Base-by-base conservation (phyloP, 2,888 invertebrate genomes). In the Galerucella pusilla region DNA sequence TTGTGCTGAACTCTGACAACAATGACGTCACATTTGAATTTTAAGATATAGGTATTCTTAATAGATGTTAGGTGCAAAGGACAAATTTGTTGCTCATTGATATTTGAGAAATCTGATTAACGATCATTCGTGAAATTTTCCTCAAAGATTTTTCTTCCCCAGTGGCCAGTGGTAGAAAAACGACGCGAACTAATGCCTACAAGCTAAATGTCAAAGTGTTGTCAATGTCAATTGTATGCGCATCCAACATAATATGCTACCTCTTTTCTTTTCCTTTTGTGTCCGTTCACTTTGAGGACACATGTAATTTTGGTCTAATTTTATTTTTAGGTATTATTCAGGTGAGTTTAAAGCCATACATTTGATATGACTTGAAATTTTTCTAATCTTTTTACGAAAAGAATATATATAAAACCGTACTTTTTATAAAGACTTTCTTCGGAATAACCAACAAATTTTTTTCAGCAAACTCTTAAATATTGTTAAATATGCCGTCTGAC, bases 401-500 rank as follows among this genome's bases (percentile, higher is more conserved):
- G 7, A 42, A 35, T 35, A 28, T 28, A 35, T 61, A 14, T 61
- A 61, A 61, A 61, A 12, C 11, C 1, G 12, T 61, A 61, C 7
- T 35, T 14, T 28, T 12, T 61, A 61, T 35, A 28, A 14, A 35
- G 6, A 12, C 14, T 5, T 35, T 14, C n/a, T 12, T 61, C 6
- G 14, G 14, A 35, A 16, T 14, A 28, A 28, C 61, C 14, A 35
- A 14, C 4, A 28, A 35, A 3, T 60, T 57, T 57, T 25, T 73
- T 69, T 63, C 25, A 59, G 54, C 25, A 25, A 35, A 65, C 49
- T 61, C 35, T 49, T 45, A 59, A 52, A 67, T 67, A 59, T 64
- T 69, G 60, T 16, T 71, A 68, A 42, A 59, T 59, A 99, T 99
- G 99, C 98, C 99, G 87, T 99, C 99, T 84, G 99, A 99, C 89